Evolutionary conservation across 2,113 vertebrate genomes (phyloP).

Genomic region (Dinomys branickii): DNA sequence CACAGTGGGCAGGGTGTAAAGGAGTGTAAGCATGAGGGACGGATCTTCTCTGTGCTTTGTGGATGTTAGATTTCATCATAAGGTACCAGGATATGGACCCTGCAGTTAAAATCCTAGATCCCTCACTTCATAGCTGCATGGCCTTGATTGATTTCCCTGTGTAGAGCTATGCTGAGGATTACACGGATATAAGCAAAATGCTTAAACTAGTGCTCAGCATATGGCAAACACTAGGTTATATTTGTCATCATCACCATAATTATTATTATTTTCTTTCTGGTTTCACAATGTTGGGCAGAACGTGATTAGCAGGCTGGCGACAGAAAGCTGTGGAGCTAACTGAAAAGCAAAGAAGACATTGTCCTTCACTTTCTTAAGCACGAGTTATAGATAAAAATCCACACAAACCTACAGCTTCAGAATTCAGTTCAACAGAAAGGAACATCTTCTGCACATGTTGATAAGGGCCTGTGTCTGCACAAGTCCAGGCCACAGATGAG

Average conservation of each 20-base stretch:
- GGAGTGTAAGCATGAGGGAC: accelerated
- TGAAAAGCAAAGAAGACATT: not conserved
- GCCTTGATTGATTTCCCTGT: not conserved
- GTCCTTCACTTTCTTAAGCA: not conserved
- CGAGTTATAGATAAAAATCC: not conserved
- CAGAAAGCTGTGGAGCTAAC: not conserved
- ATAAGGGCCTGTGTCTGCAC: not conserved
- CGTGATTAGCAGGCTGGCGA: not conserved
- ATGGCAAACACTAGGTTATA: not conserved
- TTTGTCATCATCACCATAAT: not conserved
- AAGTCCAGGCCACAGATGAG: not conserved
- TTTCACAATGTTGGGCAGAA: not conserved
- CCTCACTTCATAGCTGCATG: not conserved
- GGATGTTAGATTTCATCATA: not conserved
- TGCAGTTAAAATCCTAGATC: not conserved
- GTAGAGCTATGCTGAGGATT: not conserved
- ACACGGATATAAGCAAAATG: not conserved
- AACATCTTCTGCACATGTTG: not conserved
- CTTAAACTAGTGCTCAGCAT: not conserved
- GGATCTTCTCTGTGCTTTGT: not conserved
- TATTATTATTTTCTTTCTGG: not conserved
- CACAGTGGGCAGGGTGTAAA: too few species aligned
- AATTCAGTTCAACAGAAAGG: not conserved
- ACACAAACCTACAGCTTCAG: not conserved
- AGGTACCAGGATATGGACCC: not conserved